Evolutionary conservation across 35 echinoderm and acorn worm species (phyloP).

Genomic region (Ophiothrix spiculata): DNA sequence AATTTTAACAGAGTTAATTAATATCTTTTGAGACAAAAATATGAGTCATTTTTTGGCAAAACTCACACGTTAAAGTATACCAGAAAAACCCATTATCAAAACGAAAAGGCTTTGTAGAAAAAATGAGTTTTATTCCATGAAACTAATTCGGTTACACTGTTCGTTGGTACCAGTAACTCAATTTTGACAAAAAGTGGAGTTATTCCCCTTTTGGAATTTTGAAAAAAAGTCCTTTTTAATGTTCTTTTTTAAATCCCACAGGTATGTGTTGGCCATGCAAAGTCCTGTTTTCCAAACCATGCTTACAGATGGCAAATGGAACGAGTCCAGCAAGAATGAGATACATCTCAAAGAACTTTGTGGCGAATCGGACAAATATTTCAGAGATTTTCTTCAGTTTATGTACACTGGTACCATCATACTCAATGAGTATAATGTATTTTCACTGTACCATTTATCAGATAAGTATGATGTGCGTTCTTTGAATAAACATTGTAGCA

Average conservation of each 20-base stretch:
- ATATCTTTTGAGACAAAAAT: too few relatives aligned
- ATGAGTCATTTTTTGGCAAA: too few relatives aligned
- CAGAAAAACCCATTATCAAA: too few relatives aligned
- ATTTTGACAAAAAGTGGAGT: too few relatives aligned
- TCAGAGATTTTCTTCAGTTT: not conserved
- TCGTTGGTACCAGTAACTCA: too few relatives aligned
- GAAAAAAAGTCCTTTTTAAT: not conserved
- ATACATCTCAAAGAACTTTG: not conserved
- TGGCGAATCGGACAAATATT: not conserved
- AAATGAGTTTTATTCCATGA: too few relatives aligned
- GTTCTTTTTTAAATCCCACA: too few relatives aligned
- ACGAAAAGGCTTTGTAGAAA: too few relatives aligned
- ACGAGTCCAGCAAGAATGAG: not conserved
- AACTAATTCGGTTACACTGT: too few relatives aligned
- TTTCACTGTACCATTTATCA: not conserved
- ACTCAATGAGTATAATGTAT: not conserved
- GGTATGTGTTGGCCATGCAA: not conserved
- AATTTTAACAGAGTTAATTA: too few relatives aligned
- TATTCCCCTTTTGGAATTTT: too few relatives aligned
- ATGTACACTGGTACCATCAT: not conserved
- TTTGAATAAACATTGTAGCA: not conserved
- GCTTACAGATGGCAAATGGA: not conserved
- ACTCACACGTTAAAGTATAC: too few relatives aligned
- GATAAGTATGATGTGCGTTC: not conserved
- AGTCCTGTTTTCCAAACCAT: not conserved